Conservation (phyloP, 2,113 vertebrate species). For the Passer domesticus region DNA sequence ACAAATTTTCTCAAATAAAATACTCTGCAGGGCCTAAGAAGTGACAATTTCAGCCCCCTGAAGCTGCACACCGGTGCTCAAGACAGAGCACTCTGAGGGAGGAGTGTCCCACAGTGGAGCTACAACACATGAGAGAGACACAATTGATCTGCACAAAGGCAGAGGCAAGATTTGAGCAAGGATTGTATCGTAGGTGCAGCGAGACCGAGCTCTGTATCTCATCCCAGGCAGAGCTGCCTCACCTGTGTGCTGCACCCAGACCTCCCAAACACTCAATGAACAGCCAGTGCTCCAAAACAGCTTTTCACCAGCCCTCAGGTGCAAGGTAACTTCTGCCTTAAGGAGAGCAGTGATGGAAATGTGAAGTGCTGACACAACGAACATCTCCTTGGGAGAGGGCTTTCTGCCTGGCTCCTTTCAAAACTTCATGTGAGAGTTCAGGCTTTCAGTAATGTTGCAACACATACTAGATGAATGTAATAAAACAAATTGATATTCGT, state of each 20-base stretch:
- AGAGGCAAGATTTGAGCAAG: fast-evolving
- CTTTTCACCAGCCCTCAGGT: not conserved
- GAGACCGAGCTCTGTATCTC: not conserved
- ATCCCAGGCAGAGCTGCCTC: not conserved
- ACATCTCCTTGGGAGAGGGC: not conserved
- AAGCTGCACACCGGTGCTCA: not conserved
- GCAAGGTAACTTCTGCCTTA: fast-evolving
- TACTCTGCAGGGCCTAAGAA: not conserved
- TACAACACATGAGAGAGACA: fast-evolving
- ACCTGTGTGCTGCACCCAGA: not conserved
- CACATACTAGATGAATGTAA: not conserved
- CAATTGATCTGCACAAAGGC: fast-evolving
- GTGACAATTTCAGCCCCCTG: not conserved
- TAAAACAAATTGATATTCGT: not conserved
- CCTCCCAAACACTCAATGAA: fast-evolving
- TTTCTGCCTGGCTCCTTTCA: not conserved
- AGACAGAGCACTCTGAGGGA: not conserved
- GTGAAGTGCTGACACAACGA: not conserved
- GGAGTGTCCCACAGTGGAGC: not conserved
- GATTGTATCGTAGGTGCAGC: fast-evolving
- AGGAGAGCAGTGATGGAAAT: not conserved
- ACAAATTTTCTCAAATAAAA: not conserved
- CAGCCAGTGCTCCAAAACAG: not conserved
- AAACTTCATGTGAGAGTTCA: not conserved
- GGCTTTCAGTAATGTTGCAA: not conserved